Evolutionary conservation across 2,113 vertebrate species (phyloP).

Genomic region (Odocoileus hemionus): DNA sequence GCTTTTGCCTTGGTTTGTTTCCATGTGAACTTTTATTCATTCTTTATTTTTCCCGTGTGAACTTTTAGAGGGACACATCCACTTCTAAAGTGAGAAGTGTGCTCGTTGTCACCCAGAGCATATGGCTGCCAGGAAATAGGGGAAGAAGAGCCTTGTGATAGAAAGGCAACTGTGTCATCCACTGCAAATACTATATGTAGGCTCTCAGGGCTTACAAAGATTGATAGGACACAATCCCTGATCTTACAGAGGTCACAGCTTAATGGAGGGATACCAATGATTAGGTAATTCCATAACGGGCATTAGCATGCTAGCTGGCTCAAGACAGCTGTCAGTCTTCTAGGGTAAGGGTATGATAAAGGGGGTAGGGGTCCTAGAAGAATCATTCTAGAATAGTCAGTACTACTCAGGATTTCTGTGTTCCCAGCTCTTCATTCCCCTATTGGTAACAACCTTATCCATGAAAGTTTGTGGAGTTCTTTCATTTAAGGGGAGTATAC

Average conservation of each 20-base stretch:
- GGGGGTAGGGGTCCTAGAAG: not conserved
- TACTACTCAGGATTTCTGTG: not conserved
- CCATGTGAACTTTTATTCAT: not conserved
- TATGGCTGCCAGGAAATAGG: not conserved
- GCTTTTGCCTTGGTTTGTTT: not conserved
- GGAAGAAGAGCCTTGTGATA: not conserved
- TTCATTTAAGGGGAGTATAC: not conserved
- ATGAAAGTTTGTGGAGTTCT: not conserved
- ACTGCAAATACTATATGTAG: not conserved
- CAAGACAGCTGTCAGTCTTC: not conserved
- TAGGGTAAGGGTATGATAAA: not conserved
- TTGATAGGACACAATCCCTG: not conserved
- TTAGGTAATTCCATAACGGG: not conserved
- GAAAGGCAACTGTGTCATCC: not conserved
- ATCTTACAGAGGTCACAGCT: not conserved
- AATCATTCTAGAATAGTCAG: not conserved
- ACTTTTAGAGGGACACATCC: not conserved
- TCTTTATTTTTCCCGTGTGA: not conserved
- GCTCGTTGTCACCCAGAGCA: not conserved
- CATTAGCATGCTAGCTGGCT: not conserved
- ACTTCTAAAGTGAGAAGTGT: not conserved
- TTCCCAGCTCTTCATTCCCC: not conserved
- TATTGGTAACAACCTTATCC: not conserved
- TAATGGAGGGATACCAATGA: not conserved
- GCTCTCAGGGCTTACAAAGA: not conserved